Evolutionary conservation across 2,888 invertebrate genomes (phyloP), one percentile per base, ranked within the genome.

Genomic region (Lasioglossum figueresi): DNA sequence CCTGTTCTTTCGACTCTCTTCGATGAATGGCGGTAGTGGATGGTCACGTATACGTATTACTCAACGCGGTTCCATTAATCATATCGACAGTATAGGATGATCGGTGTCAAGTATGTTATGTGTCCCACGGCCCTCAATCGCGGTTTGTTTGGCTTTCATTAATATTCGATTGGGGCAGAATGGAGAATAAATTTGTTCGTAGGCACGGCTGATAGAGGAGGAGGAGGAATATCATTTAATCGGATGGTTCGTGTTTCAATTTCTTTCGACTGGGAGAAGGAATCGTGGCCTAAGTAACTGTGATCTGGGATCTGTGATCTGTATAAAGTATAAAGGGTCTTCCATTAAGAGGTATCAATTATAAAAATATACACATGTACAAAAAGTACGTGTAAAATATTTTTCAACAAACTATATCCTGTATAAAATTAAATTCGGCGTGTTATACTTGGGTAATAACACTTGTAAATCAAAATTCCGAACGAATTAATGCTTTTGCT

Each of bases 1-100:
- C 87, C 88, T 87, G 81, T 84, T 84, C 78, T 77, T 71, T 82
- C 78, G 80, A 43, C 34, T 71, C 80, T 68, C 81, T 85, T 81
- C 81, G 80, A 81, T 34, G 82, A 86, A 81, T 75, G 85, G 27
- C 59, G 27, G 80, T 63, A 74, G 79, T 80, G 85, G 40, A 84
- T 56, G 34, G 68, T 80, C 56, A 68, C 74, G 75, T 10, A 63
- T 27, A 63, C 27, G 59, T 70, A 73, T 84, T 19, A 56, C 37
- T 19, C 77, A 34, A 37, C 14, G 37, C 72, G 66, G 43, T 59
- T 43, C n/a, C 85, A 86, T 86, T 85, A 86, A 86, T 85, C 85
- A 85, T 85, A 85, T 80, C 75, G 77, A 80, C 77, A 77, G 52
- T 59, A 43, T 14, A 40, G 74, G 31, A 71, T 66, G 85, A 80